Evolutionary conservation across 1,140 invertebrate genomes (phyloP).

Genomic region (Panagrolaimus sp.): DNA sequence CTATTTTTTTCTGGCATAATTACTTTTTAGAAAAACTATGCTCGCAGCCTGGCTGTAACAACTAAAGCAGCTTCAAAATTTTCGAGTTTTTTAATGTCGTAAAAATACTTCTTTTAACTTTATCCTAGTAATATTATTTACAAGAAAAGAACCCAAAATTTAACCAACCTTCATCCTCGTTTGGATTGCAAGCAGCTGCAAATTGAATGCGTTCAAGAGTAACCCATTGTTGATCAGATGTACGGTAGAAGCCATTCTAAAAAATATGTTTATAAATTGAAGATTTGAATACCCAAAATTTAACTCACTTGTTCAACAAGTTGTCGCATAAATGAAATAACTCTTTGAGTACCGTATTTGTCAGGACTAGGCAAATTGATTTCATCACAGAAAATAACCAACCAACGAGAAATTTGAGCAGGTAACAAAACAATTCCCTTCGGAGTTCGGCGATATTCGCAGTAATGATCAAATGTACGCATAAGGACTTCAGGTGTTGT

Average conservation of each 20-base stretch:
- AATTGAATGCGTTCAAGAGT: constrained; percentile 95
- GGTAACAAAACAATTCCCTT: constrained; percentile 91
- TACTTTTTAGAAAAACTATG: no score
- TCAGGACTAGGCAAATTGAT: constrained; percentile 99
- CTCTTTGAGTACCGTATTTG: constrained; percentile 89
- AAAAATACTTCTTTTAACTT: no score
- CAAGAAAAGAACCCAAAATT: no score
- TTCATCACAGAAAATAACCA: constrained; percentile 99
- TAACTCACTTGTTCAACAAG: constrained; percentile 71
- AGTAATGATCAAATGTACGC: constrained; percentile 99
- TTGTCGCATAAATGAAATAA: constrained; percentile 95
- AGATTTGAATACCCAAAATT: no score
- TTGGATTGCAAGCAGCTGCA: constrained; percentile 98
- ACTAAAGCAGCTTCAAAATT: no score
- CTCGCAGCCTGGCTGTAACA: no score
- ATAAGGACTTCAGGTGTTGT: constrained; percentile 93
- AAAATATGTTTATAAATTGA: no score
- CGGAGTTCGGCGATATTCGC: constrained; percentile 89
- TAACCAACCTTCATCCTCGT: constrained; percentile 72
- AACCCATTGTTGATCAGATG: constrained; percentile 92
- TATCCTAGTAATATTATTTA: no score
- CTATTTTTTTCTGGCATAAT: no score
- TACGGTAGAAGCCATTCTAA: constrained; percentile 69
- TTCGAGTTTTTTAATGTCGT: no score
- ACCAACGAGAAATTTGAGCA: constrained; percentile 90